Base-by-base conservation (phyloP, 2,113 vertebrate species). In the Mustela nigripes region DNA sequence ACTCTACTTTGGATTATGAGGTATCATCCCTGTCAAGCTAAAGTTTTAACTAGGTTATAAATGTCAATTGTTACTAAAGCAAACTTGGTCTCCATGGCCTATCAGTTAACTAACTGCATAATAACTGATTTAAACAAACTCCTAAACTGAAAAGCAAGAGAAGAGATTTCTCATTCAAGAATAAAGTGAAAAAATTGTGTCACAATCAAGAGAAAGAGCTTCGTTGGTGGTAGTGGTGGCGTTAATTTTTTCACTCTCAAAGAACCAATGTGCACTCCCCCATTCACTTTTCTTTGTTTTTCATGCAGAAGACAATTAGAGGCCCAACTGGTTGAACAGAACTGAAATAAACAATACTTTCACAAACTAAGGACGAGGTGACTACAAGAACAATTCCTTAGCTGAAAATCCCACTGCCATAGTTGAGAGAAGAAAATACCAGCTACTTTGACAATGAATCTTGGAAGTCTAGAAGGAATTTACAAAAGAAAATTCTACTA, bases 61-160 rank as follows among this genome's bases (percentile, higher is more conserved):
- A 88, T 82, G 36, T 79, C 78, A 92, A 15, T 88, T 83, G 60
- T 48, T 96, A 33, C 50, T 60, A 95, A 94, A 48, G 80, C 56
- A 94, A 81, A 78, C n/a, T 83, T 83, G 56, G 42, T 84, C 56
- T 24, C 18, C 48, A 18, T 16, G 82, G 39, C 26, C 62, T 81
- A 7, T 86, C 90, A 87, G 36, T 84, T 81, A 97, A 67, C n/a
- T 93, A 90, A 95, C 63, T 94, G 36, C 11, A 80, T 65, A 28
- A 45, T 2, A 69, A 92, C 91, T 93, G 90, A 97, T 88, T 94
- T 90, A 91, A 95, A 78, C 31, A 94, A 92, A 39, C 12, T 84
- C 58, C 69, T 85, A 96, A 58, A 48, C 14, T 73, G 6, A 89
- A 97, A 90, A 45, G 18, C 33, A 79, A 97, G 33, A 69, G 60